A percentile compares a stretch with the other conserved stretches of the same genome.
Conservation (phyloP, 1,140 invertebrate species). For the Drosophila gunungcola region DNA sequence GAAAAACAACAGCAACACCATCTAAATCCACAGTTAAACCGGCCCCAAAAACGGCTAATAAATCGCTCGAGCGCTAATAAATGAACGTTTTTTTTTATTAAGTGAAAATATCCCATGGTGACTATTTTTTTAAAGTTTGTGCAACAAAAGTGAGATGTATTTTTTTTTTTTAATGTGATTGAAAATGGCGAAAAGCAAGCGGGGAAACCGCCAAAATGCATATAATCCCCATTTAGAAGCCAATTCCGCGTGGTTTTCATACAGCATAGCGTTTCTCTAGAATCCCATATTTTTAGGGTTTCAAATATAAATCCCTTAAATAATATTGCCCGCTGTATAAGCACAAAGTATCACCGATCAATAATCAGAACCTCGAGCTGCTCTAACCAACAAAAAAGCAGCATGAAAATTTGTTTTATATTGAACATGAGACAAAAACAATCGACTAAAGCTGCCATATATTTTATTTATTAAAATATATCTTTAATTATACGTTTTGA, state of each 20-base stretch:
- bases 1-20: conserved; percentile 3
- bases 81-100: conserved; percentile 66
- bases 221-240: background rate
- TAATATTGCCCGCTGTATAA: background rate
- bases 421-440: background rate
- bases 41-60: conserved; percentile 28
- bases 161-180: conserved; percentile 28
- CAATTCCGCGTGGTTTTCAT: background rate
- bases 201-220: conserved; percentile 3
- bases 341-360: background rate
- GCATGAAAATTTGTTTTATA: background rate
- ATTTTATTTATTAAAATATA: too few species aligned
- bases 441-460: too few species aligned
- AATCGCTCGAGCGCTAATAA: conserved; percentile 57
- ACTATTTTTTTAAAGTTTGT: conserved; percentile 56
- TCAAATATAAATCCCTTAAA: too few species aligned
- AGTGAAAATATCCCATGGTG: conserved; percentile 57
- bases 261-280: background rate
- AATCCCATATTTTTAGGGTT: background rate
- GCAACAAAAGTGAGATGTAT: conserved; percentile 29
- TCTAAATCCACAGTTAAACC: conserved; percentile 9
- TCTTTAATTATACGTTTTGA: too few species aligned
- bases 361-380: background rate
- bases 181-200: conserved; percentile 16
- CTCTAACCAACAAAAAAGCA: background rate